Evolutionary conservation across 2,888 invertebrate genomes (phyloP).

Genomic region (Drosophila neotestacea): DNA sequence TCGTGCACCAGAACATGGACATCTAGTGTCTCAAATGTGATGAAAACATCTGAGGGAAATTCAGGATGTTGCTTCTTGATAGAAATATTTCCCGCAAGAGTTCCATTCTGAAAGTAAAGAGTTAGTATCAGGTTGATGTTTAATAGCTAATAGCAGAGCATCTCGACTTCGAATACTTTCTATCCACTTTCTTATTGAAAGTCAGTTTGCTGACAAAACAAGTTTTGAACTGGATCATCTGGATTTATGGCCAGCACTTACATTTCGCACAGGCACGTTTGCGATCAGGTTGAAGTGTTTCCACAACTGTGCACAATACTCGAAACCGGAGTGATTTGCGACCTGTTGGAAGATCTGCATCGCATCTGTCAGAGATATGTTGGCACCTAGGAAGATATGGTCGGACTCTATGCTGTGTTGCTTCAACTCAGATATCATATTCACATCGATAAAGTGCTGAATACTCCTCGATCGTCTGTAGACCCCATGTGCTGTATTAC

Average conservation of each 20-base stretch:
- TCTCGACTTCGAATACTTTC: background rate
- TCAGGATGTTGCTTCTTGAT: conserved; percentile 88
- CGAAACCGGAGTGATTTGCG: conserved; percentile 85
- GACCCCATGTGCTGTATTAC: conserved; percentile 92
- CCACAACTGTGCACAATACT: conserved; percentile 86
- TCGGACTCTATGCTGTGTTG: conserved; percentile 82
- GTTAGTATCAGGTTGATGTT: too few species aligned
- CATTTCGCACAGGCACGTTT: conserved; percentile 89
- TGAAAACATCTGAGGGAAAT: conserved; percentile 90
- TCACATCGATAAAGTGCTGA: conserved; percentile 88
- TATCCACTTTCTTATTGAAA: conserved; percentile 4
- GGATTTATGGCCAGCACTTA: conserved; percentile 82
- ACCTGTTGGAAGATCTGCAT: conserved; percentile 83
- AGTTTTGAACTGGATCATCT: conserved; percentile 38
- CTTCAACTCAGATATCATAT: conserved; percentile 87
- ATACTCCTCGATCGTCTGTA: conserved; percentile 80
- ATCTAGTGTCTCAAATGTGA: conserved; percentile 85
- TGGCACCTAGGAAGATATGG: conserved; percentile 76
- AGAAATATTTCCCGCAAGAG: conserved; percentile 90
- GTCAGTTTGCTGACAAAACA: conserved; percentile 17
- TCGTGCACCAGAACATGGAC: conserved; percentile 72
- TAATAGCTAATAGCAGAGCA: background rate
- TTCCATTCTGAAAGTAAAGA: conserved; percentile 86
- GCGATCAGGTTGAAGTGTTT: conserved; percentile 89
- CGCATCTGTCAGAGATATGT: conserved; percentile 77